phyloP scores from a whole-genome alignment of 2,797 vertebrate genomes.

The Mionectes olivaceus region DNA sequence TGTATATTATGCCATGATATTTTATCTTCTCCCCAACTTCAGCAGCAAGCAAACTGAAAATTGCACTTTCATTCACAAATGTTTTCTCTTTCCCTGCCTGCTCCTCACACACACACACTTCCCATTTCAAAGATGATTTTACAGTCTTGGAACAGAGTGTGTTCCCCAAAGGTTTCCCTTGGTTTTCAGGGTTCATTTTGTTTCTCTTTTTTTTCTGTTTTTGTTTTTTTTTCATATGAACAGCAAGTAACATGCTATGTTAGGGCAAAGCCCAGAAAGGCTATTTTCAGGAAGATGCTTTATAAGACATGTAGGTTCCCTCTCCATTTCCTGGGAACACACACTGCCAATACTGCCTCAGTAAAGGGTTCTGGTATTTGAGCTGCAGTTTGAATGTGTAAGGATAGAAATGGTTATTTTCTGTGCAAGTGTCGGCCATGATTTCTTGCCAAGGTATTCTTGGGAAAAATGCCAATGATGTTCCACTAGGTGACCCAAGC shows the following conservation, averaged over 20 bases:
- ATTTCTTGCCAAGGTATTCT: not conserved
- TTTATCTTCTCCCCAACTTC: not conserved
- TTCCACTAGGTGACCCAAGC: not conserved
- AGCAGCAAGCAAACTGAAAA: not conserved
- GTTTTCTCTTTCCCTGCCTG: accelerated
- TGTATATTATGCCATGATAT: not conserved
- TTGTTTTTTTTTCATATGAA: not conserved
- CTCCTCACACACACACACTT: not conserved
- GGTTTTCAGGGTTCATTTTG: not conserved
- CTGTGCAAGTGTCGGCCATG: not conserved
- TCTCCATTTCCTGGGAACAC: not conserved
- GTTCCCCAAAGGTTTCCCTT: not conserved
- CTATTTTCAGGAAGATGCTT: not conserved
- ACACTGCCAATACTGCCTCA: not conserved
- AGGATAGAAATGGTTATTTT: not conserved
- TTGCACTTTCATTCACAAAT: not conserved
- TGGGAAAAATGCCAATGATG: not conserved
- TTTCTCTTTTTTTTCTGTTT: not conserved
- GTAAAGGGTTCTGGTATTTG: not conserved
- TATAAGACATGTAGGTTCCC: not conserved
- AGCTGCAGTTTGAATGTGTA: not conserved
- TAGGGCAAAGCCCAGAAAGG: not conserved
- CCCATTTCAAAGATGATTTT: not conserved
- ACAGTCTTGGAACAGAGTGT: not conserved
- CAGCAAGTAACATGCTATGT: not conserved